phyloP scores from a whole-genome alignment of 2,888 invertebrate species.

The Boloria selene region DNA sequence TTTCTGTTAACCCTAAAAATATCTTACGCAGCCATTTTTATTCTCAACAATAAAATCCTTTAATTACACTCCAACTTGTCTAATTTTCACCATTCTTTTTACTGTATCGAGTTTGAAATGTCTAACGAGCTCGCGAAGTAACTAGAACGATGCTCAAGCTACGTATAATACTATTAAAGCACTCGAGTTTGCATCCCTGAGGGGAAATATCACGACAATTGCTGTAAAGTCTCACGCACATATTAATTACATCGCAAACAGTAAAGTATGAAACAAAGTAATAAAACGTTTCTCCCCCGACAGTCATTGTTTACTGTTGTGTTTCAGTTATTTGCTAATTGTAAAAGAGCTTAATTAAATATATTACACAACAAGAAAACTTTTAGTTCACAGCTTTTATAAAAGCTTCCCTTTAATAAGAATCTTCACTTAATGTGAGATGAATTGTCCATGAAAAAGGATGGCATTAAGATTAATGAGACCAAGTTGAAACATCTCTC shows the following conservation, averaged over 20 bases:
- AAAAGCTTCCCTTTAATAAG: neutral
- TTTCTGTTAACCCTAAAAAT: no score
- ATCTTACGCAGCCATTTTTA: no score
- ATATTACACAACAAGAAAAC: neutral
- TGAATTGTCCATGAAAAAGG: neutral
- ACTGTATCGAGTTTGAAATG: no score
- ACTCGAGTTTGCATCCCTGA: neutral
- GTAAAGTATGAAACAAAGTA: slow-evolving; percentile 8
- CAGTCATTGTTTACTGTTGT: neutral
- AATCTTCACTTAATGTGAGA: neutral
- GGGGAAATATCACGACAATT: slow-evolving; percentile 9
- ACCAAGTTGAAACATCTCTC: slow-evolving; percentile 9
- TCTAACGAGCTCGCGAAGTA: no score
- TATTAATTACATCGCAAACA: slow-evolving; percentile 18
- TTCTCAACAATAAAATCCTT: no score
- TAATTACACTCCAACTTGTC: no score
- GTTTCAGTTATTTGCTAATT: neutral
- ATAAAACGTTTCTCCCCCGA: slow-evolving; percentile 5
- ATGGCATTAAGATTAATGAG: slow-evolving; percentile 17
- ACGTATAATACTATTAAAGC: no score
- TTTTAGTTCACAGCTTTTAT: neutral
- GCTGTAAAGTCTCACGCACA: slow-evolving; percentile 6
- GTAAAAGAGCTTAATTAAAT: no score
- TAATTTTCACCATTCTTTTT: no score
- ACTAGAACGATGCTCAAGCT: no score